These are phyloP conservation scores for Lontra canadensis DNA, from an alignment of 2,113 vertebrate genomes.

Conservation along the genomic window DNA sequence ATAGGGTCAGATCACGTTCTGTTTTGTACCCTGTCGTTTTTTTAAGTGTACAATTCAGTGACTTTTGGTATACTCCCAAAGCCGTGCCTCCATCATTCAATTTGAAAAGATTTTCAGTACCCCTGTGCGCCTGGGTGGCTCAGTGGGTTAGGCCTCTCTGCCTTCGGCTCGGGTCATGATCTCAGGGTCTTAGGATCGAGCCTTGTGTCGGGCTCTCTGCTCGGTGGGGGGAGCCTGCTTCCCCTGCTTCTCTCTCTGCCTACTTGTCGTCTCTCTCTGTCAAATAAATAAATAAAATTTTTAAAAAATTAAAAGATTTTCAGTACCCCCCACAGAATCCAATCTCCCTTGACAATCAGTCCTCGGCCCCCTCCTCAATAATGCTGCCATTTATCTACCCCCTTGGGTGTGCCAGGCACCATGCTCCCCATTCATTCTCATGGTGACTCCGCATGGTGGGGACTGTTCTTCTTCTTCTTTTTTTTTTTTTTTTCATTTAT, in stretches of 20 bases:
- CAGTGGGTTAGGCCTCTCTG: no score
- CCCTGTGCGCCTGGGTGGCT: no score
- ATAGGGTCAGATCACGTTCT: accelerated
- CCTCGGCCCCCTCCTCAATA: background rate
- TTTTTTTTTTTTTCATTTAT: no score
- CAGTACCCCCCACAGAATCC: background rate
- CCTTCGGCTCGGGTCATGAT: no score
- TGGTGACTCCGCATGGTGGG: background rate
- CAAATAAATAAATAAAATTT: no score
- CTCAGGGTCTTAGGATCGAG: no score
- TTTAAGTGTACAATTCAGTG: background rate
- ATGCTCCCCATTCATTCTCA: background rate
- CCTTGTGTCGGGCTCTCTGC: no score
- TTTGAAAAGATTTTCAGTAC: background rate
- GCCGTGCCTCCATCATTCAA: accelerated
- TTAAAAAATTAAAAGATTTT: background rate
- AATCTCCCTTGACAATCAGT: accelerated
- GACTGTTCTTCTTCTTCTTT: background rate
- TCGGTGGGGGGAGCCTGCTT: no score
- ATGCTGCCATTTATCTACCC: accelerated
- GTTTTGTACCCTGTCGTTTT: background rate
- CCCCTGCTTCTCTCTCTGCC: no score
- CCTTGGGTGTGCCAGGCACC: background rate
- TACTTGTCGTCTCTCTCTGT: no score
- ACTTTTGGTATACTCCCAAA: background rate